phyloP scores from a whole-genome alignment of 2,888 invertebrate species.

The Phymatocera aterrima region DNA sequence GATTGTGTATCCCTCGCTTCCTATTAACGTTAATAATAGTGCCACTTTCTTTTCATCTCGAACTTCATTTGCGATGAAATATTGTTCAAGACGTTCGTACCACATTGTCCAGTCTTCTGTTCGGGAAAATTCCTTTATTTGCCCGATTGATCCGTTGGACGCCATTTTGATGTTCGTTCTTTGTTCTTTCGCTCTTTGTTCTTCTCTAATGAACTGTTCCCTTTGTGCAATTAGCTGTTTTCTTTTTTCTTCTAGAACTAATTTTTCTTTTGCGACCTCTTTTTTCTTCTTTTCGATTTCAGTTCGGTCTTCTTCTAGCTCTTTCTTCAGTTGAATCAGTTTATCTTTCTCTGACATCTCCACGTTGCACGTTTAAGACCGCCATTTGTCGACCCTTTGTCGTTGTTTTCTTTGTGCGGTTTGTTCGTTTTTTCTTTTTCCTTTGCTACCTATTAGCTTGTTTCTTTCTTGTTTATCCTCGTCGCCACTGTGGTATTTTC shows the following conservation, averaged over 20 bases:
- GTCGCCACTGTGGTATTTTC: too few relatives aligned
- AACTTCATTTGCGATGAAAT: slow-evolving; percentile 47
- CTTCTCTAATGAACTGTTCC: not conserved
- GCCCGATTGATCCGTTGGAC: slow-evolving; percentile 18
- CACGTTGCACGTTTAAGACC: not conserved
- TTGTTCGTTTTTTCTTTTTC: too few relatives aligned
- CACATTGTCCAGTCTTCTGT: slow-evolving; percentile 44
- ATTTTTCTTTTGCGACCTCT: not conserved
- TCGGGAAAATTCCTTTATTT: slow-evolving; percentile 34
- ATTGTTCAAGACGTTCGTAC: slow-evolving; percentile 49
- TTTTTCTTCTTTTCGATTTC: not conserved
- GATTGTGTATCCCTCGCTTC: slow-evolving; percentile 48
- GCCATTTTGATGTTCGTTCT: not conserved
- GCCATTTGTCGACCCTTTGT: not conserved
- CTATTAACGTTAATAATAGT: slow-evolving; percentile 47
- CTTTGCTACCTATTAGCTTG: too few relatives aligned
- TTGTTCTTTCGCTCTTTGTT: not conserved
- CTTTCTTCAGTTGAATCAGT: not conserved
- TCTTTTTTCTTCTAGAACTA: not conserved
- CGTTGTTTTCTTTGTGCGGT: too few relatives aligned
- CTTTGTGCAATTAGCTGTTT: not conserved
- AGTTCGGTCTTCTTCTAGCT: not conserved
- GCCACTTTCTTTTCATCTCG: slow-evolving; percentile 35
- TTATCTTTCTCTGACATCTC: not conserved
- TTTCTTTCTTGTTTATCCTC: too few relatives aligned